These are phyloP conservation scores for Ischnura elegans DNA, from an alignment of 2,888 invertebrate species.

Conservation along the genomic window DNA sequence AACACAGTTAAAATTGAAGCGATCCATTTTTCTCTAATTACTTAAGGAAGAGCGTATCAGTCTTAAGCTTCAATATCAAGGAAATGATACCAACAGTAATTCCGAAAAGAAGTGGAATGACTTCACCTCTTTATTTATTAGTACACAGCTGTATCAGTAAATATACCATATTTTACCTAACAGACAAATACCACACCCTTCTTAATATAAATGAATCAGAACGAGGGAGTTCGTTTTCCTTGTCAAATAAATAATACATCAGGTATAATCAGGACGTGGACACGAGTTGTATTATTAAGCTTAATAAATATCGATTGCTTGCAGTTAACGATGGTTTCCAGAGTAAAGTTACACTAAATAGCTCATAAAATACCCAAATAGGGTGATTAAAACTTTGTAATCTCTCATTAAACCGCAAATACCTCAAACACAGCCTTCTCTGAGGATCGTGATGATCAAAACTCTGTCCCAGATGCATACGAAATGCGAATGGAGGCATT, in stretches of 20 bases:
- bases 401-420: neutral
- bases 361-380: neutral
- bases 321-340: neutral
- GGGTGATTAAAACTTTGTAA: neutral
- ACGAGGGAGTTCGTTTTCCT: neutral
- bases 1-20: no score
- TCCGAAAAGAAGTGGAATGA: no score
- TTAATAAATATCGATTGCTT: neutral
- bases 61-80: no score
- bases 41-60: no score
- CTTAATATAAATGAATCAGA: no score
- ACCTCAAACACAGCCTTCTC: neutral
- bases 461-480: neutral
- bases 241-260: neutral
- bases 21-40: no score
- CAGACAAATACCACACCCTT: no score
- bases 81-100: no score
- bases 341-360: neutral
- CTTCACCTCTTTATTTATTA: no score
- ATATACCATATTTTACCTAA: no score
- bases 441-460: neutral
- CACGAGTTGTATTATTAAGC: no score
- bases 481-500: neutral
- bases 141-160: no score
- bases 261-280: neutral